Conservation (phyloP, 1,140 invertebrate species). For the Zaprionus ornatus region DNA sequence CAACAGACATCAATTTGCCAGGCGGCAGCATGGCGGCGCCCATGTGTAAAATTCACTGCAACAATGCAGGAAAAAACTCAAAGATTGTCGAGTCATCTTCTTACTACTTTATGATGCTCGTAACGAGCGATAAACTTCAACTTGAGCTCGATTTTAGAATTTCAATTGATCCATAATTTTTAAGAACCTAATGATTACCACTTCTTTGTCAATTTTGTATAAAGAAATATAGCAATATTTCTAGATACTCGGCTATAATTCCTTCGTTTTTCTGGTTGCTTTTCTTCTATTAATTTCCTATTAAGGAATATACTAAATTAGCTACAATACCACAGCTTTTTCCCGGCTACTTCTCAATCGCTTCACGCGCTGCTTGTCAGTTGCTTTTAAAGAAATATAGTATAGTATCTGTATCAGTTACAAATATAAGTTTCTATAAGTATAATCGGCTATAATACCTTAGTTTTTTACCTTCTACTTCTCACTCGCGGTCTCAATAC, state of each 20-base stretch:
- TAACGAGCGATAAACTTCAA: background rate
- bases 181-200: background rate
- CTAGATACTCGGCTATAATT: background rate
- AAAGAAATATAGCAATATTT: background rate
- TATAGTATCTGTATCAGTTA: no score
- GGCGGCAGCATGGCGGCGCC: constrained; percentile 21
- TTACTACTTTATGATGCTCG: constrained; percentile 11
- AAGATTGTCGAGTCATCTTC: background rate
- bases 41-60: constrained; percentile 29
- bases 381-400: no score
- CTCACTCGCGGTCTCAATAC: background rate
- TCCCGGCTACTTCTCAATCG: no score
- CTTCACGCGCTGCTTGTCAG: no score
- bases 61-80: background rate
- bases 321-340: no score
- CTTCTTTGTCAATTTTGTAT: background rate
- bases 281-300: no score
- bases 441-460: background rate
- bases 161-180: background rate
- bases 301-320: no score
- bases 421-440: no score
- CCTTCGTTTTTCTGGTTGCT: no score
- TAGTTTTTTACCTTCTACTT: background rate
- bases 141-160: background rate
- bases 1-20: constrained; percentile 31